Percentiles rank a stretch among this genome's conserved stretches.
Evolutionary conservation across 2,888 invertebrate species (phyloP).

Genomic region (Pseudeuparius sepicola): DNA sequence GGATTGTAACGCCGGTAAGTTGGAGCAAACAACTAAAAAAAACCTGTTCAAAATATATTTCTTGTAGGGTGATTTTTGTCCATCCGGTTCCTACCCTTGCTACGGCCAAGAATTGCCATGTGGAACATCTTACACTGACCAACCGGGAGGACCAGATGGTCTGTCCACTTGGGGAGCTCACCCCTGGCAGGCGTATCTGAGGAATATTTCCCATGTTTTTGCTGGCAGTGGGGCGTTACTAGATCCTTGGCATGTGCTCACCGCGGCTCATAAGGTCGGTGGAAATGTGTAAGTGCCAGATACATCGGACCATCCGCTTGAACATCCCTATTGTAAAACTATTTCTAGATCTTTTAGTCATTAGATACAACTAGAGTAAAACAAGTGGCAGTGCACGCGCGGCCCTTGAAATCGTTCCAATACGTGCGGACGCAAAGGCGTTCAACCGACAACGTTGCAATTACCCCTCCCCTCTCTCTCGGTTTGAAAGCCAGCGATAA

Average conservation of each 20-base stretch:
- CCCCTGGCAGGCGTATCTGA: conserved; percentile 57
- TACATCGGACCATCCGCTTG: too few species aligned
- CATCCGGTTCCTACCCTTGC: conserved; percentile 30
- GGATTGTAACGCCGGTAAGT: conserved; percentile 31
- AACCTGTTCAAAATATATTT: too few species aligned
- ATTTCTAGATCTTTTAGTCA: too few species aligned
- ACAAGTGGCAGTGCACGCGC: too few species aligned
- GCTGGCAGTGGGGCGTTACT: conserved; percentile 65
- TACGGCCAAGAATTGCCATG: conserved; percentile 33
- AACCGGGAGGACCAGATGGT: conserved; percentile 39
- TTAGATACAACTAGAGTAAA: too few species aligned
- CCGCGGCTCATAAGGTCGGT: conserved; percentile 60
- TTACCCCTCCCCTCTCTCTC: too few species aligned
- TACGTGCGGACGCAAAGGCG: too few species aligned
- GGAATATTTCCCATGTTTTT: conserved; percentile 38
- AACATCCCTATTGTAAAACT: too few species aligned
- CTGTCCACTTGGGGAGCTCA: conserved; percentile 58
- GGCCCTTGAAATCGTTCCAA: too few species aligned
- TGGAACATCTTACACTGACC: conserved; percentile 36
- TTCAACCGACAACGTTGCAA: too few species aligned
- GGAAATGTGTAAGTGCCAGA: conserved; percentile 27
- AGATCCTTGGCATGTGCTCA: conserved; percentile 55
- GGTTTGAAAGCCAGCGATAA: too few species aligned
- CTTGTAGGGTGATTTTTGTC: conserved; percentile 27
- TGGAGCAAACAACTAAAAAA: too few species aligned